Base-by-base conservation (phyloP, 2,888 invertebrate genomes). In the Chloroclystis v-ata region DNA sequence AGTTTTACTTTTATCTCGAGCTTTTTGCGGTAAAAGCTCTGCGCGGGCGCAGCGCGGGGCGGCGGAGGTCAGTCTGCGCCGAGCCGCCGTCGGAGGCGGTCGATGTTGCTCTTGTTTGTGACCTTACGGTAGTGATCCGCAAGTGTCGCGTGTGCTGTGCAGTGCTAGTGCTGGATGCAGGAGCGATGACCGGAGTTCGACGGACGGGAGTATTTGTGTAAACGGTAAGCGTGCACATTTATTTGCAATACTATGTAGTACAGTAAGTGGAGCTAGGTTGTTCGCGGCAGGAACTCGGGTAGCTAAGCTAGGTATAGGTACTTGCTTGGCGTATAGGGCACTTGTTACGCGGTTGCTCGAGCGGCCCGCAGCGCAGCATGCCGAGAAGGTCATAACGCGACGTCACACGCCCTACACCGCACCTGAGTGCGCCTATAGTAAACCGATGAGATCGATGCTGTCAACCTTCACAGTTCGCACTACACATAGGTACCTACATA, bases 21-120 rank as follows among this genome's bases (percentile, higher is more conserved):
- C 80, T 78, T 77, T 72, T 77, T 75, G 67, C 71, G 72, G 77
- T 72, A 80, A 81, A 82, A 81, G 81, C 78, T 78, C 32, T 8
- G 32, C 62, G 54, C 10, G 13, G 38, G 60, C 70, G 72, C 78
- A 75, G 78, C 73, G 76, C 56, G 63, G 57, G 60, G 58, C 59
- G 57, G 52, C 46, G 44, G 44, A 54, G 46, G 68, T 61, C 76
- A 78, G 82, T 79, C 69, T 70, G 76, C 75, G 75, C 71, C n/a
- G 16, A n/a, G 64, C 66, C 73, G 69, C 65, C 68, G 63, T 60
- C 68, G 71, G 60, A 55, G 49, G 41, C 56, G 64, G 49, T 74
- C 75, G 78, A 68, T 57, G 57, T 59, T 57, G 57, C 59, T 32
- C 30, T 43, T 26, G 43, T 8, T 47, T 52, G 55, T 55, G 56